Conservation (phyloP, 23 tunicate genomes). For the Trididemnum miniatum region DNA sequence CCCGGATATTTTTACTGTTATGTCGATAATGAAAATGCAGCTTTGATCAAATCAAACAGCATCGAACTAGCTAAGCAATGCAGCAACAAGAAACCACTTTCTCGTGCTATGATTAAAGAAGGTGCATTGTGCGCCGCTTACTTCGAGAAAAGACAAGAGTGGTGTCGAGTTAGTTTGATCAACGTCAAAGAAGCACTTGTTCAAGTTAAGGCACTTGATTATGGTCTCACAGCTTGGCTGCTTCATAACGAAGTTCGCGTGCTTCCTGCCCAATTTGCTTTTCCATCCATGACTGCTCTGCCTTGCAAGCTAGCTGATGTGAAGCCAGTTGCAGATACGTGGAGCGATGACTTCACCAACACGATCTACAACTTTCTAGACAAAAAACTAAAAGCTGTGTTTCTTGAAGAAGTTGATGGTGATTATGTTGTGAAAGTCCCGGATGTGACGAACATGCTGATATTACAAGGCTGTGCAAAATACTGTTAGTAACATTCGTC, state of each 20-base stretch:
- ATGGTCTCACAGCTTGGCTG: constrained; percentile 39
- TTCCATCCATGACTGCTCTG: constrained; percentile 38
- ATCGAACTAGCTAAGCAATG: neutral
- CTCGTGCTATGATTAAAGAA: neutral
- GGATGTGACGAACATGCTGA: neutral
- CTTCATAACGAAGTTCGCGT: neutral
- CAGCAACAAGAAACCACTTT: neutral
- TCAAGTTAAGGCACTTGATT: constrained; percentile 44
- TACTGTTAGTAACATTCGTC: neutral
- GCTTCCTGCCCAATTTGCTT: constrained; percentile 26
- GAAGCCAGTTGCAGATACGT: neutral
- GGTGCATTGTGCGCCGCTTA: constrained; percentile 48
- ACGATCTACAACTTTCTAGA: neutral
- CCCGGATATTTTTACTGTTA: constrained; percentile 43
- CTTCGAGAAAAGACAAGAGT: constrained; percentile 28
- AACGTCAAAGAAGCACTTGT: constrained; percentile 1
- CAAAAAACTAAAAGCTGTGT: constrained; percentile 15
- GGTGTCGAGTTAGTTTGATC: constrained; percentile 48
- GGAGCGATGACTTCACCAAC: neutral
- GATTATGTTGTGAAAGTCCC: constrained; percentile 15
- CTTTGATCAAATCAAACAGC: neutral
- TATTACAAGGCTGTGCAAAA: neutral
- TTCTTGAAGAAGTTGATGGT: neutral
- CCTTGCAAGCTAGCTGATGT: constrained; percentile 24
- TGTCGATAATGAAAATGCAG: neutral